Evolutionary conservation across 2,113 vertebrate genomes (phyloP).

Genomic region (Motacilla alba): DNA sequence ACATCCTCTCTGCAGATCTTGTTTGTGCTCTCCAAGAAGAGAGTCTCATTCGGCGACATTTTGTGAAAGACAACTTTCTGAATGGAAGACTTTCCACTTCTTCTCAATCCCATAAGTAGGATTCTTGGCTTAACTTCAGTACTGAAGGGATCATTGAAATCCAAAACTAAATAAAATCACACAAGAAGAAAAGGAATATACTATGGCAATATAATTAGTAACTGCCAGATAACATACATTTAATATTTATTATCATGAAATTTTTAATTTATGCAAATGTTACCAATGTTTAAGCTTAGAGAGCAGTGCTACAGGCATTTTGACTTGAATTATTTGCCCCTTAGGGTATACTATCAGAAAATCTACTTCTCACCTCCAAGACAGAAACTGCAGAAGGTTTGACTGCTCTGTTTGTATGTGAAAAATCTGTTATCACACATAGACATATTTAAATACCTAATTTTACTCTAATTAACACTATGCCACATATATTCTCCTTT

Average conservation of each 20-base stretch:
- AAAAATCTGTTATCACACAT: not conserved
- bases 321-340: not conserved
- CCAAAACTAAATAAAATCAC: conserved; percentile 78
- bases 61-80: conserved; percentile 97
- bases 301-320: not conserved
- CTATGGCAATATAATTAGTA: not conserved
- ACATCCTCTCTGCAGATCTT: conserved; percentile 92
- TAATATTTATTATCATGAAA: not conserved
- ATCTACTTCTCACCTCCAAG: not conserved
- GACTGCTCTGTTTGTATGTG: not conserved
- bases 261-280: not conserved
- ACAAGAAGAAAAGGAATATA: conserved; percentile 46
- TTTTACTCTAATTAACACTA: not conserved
- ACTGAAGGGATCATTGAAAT: conserved; percentile 86
- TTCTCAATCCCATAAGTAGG: conserved; percentile 90
- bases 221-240: not conserved
- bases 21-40: conserved; percentile 92
- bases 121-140: conserved; percentile 93
- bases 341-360: not conserved
- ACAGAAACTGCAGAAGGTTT: not conserved
- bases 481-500: not conserved
- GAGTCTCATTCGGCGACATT: conserved; percentile 92
- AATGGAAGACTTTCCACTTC: conserved; percentile 94
- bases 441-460: not conserved
- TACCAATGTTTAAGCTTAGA: not conserved